phyloP scores from a whole-genome alignment of 2,888 invertebrate genomes.

The Panzeria rudis region DNA sequence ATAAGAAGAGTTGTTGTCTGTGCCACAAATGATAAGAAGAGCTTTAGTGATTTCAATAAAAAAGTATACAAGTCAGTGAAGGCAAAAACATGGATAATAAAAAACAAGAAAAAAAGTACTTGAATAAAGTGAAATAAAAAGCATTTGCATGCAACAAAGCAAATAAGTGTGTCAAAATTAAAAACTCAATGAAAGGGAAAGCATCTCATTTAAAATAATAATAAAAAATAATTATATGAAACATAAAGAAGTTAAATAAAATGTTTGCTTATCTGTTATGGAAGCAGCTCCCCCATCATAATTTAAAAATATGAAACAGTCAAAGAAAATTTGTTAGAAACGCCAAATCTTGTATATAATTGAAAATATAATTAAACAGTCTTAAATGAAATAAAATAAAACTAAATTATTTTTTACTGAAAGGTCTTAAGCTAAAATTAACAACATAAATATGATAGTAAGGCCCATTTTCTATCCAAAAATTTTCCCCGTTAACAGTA shows the following conservation, averaged over 20 bases:
- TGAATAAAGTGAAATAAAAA: constrained; percentile 7
- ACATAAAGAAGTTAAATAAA: not conserved
- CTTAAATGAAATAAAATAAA: too few species aligned
- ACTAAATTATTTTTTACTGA: too few species aligned
- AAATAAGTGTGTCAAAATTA: constrained; percentile 53
- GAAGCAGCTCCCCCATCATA: not conserved
- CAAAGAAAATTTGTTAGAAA: not conserved
- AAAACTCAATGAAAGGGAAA: constrained; percentile 45
- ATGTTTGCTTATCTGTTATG: not conserved
- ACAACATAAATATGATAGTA: too few species aligned
- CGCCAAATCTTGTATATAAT: too few species aligned
- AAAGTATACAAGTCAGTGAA: not conserved
- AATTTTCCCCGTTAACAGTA: too few species aligned
- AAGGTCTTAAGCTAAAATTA: too few species aligned
- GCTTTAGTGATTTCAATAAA: not conserved
- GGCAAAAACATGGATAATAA: not conserved
- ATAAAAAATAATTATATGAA: constrained; percentile 11
- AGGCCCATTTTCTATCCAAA: too few species aligned
- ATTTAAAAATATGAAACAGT: not conserved
- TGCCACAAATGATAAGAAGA: constrained; percentile 3
- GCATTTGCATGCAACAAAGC: constrained; percentile 31
- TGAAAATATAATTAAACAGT: too few species aligned
- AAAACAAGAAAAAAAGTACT: constrained; percentile 7
- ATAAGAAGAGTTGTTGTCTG: not conserved
- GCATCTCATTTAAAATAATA: constrained; percentile 15